Conservation (phyloP, 1,140 invertebrate species). For the Cydia fagiglandana region DNA sequence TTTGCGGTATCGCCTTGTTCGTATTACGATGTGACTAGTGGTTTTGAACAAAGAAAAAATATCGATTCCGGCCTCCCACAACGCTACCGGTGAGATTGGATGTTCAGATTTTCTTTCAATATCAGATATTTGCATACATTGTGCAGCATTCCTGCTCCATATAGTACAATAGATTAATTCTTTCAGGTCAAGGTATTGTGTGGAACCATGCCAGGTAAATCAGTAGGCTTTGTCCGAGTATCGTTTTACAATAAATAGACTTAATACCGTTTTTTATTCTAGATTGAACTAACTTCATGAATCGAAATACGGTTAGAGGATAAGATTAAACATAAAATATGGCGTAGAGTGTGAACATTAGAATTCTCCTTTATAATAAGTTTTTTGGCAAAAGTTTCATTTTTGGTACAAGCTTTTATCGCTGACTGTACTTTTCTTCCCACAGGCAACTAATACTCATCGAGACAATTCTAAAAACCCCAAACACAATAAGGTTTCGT, state of each 20-base stretch:
- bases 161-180: slow-evolving; percentile 11
- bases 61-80: not conserved
- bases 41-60: not conserved
- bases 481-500: too few relatives aligned
- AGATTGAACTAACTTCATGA: not conserved
- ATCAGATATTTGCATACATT: not conserved
- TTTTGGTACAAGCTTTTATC: too few relatives aligned
- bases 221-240: not conserved
- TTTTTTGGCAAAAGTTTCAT: too few relatives aligned
- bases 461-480: too few relatives aligned
- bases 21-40: not conserved
- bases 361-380: too few relatives aligned
- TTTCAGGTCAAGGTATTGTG: slow-evolving; percentile 19
- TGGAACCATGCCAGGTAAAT: not conserved
- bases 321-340: not conserved
- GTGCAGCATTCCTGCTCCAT: not conserved
- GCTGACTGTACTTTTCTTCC: too few relatives aligned
- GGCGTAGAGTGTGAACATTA: too few relatives aligned
- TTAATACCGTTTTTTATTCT: not conserved
- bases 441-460: too few relatives aligned
- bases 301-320: not conserved
- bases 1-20: not conserved
- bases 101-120: slow-evolving; percentile 7
- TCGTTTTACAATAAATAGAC: not conserved
- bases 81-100: slow-evolving; percentile 5